A percentile compares a stretch with the other conserved stretches of the same genome.
These are phyloP conservation scores for Paracentrotus lividus DNA, from an alignment of 53 echinoderm and acorn worm genomes.

Conservation along the genomic window DNA sequence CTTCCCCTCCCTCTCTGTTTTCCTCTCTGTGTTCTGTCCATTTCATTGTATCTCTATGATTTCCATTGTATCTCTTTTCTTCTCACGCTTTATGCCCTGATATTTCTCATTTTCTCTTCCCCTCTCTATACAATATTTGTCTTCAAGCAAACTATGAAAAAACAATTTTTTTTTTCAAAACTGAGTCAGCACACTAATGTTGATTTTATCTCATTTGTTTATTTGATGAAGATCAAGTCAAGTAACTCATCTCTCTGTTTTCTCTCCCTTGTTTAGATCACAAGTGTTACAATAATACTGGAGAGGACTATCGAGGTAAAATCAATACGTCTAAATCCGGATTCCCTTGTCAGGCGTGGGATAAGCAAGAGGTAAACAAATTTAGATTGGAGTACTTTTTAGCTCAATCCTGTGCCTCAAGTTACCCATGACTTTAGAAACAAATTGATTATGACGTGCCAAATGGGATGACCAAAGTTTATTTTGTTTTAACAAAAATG, in stretches of 20 bases:
- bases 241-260: neutral
- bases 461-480: too few relatives aligned
- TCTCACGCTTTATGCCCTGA: too few relatives aligned
- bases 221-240: too few relatives aligned
- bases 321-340: conserved; percentile 89
- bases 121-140: neutral
- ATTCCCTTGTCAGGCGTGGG: conserved; percentile 85
- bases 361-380: conserved; percentile 58
- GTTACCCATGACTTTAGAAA: too few relatives aligned
- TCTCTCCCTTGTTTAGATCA: conserved; percentile 60
- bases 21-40: neutral
- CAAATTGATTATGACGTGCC: too few relatives aligned
- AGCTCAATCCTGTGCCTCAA: too few relatives aligned
- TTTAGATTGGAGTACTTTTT: too few relatives aligned
- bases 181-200: too few relatives aligned
- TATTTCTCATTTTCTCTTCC: neutral
- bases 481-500: too few relatives aligned
- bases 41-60: neutral
- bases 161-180: too few relatives aligned
- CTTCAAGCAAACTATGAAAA: conserved; percentile 53
- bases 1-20: neutral
- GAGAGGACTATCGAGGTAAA: conserved; percentile 86
- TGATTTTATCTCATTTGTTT: too few relatives aligned
- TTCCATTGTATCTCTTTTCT: neutral
- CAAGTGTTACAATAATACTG: conserved; percentile 88